Evolutionary conservation across 2,888 invertebrate species (phyloP), one percentile per base, ranked within the genome.

Genomic region (Epinotia brunnichana): DNA sequence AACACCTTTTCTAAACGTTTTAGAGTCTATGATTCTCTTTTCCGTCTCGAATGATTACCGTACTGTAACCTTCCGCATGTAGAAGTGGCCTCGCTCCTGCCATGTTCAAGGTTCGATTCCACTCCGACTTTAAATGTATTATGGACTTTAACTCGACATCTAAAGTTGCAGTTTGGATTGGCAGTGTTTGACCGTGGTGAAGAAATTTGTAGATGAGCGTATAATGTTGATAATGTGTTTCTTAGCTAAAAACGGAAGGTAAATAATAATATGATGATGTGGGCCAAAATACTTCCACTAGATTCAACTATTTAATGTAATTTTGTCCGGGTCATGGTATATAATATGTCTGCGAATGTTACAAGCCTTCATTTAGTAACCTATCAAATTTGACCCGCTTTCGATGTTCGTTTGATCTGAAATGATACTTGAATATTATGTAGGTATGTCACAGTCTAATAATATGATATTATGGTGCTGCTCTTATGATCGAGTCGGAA

Each of bases 91-190:
- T 91, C 87, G 90, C 80, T 79, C 78, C 82, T 87, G 86, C 85
- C 90, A 89, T 87, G 89, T 87, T 90, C 91, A 92, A 91, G 91
- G 91, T 89, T 88, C 80, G 83, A 81, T 76, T 84, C 83, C 80
- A 75, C 7, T 19, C 24, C 19, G n/a, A 29, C 44, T 39, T 3
- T 51, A 73, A 69, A 60, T 60, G 53, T n/a, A 74, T 62, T 75
- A 24, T 74, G 29, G 19, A 63, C 76, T 51, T 63, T 68, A 75
- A 44, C n/a, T 2, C 19, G 5, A 17, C n/a, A 15, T 0, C 4
- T 41, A 24, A 63, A 59, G 19, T 5, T n/a, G 11, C 11, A 21
- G 5, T 56, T 57, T 63, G 3, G 13, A 0, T 21, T 51, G 57
- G 41, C 11, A 2, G 2, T 13, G 11, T 51, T 44, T 67, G 72